A percentile compares a stretch with the other conserved stretches of the same genome.
Conservation (phyloP, 2,113 vertebrate species). For the Megaceryle maxima region DNA sequence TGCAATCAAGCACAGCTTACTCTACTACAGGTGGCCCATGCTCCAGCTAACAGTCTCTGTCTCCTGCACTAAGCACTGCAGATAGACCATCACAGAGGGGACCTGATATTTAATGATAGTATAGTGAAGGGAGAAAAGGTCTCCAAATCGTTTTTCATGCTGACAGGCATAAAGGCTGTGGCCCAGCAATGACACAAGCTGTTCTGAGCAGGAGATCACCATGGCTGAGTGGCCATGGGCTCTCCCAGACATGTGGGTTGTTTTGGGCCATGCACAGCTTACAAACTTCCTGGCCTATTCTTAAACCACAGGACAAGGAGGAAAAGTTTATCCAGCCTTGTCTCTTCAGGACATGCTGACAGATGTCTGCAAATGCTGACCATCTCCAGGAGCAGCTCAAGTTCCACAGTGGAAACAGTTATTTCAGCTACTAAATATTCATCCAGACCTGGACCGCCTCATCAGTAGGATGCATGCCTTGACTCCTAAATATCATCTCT, state of each 20-base stretch:
- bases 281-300: not conserved
- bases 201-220: not conserved
- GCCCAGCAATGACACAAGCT: not conserved
- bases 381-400: not conserved
- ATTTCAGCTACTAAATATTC: not conserved
- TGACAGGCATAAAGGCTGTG: not conserved
- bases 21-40: not conserved
- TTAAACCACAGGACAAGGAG: not conserved
- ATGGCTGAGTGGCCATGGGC: not conserved
- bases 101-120: not conserved
- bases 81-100: not conserved
- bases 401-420: not conserved
- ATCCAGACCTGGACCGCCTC: not conserved
- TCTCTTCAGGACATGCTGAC: not conserved
- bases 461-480: not conserved
- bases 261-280: not conserved
- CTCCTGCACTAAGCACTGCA: not conserved
- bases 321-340: not conserved
- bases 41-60: not conserved
- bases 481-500: not conserved
- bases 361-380: not conserved
- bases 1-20: no score
- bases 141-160: not conserved
- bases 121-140: not conserved
- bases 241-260: rapidly evolving